Evolutionary conservation across 2,797 vertebrate genomes (phyloP).

Genomic region (Myotis pilosus): DNA sequence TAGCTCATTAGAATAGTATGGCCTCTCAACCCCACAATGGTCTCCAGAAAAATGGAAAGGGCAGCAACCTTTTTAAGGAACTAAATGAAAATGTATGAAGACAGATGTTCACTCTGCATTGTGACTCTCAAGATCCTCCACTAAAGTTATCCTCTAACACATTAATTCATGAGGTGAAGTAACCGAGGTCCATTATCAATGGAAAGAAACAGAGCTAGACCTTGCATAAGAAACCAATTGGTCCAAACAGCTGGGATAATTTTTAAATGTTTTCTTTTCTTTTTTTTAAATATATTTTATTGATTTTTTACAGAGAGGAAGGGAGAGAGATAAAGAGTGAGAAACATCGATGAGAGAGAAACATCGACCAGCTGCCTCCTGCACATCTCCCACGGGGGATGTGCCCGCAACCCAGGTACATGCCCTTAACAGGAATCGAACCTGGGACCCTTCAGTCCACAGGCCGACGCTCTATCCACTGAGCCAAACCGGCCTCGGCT

Average conservation of each 20-base stretch:
- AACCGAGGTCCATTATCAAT: neutral
- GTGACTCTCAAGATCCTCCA: slow-evolving; percentile 28
- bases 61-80: slow-evolving; percentile 59
- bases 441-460: too few species aligned
- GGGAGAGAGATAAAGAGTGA: too few species aligned
- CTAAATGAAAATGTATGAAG: slow-evolving; percentile 65
- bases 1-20: slow-evolving; percentile 53
- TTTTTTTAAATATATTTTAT: too few species aligned
- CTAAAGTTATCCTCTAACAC: slow-evolving; percentile 19
- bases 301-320: too few species aligned
- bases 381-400: too few species aligned
- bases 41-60: slow-evolving; percentile 59
- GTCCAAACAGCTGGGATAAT: neutral
- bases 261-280: slow-evolving; percentile 16
- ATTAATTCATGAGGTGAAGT: slow-evolving; percentile 24
- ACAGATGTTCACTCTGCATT: slow-evolving; percentile 62
- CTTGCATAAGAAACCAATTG: neutral
- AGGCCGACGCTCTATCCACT: too few species aligned
- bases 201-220: slow-evolving; percentile 7
- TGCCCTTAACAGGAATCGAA: too few species aligned
- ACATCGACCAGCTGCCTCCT: too few species aligned
- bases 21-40: slow-evolving; percentile 25
- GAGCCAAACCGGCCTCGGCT: too few species aligned
- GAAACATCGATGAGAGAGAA: too few species aligned
- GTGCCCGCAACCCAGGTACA: too few species aligned